A percentile compares a stretch with the other conserved stretches of the same genome.
These are phyloP conservation scores for Meandrusa payeni DNA, from an alignment of 2,888 invertebrate species.

Conservation along the genomic window DNA sequence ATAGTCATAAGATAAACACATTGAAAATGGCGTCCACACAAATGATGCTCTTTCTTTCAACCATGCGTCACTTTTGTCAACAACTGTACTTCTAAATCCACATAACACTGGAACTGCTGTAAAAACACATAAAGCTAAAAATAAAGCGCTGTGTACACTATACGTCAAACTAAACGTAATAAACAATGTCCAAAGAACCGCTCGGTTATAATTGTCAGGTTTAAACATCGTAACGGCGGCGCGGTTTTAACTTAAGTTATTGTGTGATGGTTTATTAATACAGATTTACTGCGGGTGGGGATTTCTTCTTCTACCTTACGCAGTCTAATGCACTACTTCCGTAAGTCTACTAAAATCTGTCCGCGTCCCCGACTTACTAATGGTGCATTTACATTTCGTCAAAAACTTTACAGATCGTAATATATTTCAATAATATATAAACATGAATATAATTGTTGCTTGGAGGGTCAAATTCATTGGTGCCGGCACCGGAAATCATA, in stretches of 20 bases:
- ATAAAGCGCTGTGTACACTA: constrained; percentile 49
- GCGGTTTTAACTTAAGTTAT: constrained; percentile 48
- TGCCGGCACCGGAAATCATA: too few relatives aligned
- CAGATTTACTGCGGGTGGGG: constrained; percentile 29
- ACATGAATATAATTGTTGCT: too few relatives aligned
- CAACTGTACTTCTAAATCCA: constrained; percentile 32
- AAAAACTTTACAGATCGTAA: too few relatives aligned
- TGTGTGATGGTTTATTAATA: constrained; percentile 46
- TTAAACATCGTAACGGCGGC: constrained; percentile 55
- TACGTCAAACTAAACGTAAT: constrained; percentile 54
- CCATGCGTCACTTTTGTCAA: constrained; percentile 26
- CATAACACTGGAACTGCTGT: constrained; percentile 47
- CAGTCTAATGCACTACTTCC: too few relatives aligned
- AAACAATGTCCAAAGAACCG: constrained; percentile 59
- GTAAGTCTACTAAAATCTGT: too few relatives aligned
- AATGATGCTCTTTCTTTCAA: background rate
- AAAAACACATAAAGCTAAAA: constrained; percentile 63
- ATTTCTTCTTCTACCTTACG: too few relatives aligned
- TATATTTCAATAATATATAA: too few relatives aligned
- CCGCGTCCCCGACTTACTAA: too few relatives aligned
- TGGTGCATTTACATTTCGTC: too few relatives aligned
- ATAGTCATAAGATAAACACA: background rate
- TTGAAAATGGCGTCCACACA: background rate
- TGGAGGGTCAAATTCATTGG: too few relatives aligned
- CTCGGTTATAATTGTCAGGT: constrained; percentile 60